A percentile compares a stretch with the other conserved stretches of the same genome.
Conservation (phyloP, 2,797 vertebrate species). For the Platyrinchus mystaceus region DNA sequence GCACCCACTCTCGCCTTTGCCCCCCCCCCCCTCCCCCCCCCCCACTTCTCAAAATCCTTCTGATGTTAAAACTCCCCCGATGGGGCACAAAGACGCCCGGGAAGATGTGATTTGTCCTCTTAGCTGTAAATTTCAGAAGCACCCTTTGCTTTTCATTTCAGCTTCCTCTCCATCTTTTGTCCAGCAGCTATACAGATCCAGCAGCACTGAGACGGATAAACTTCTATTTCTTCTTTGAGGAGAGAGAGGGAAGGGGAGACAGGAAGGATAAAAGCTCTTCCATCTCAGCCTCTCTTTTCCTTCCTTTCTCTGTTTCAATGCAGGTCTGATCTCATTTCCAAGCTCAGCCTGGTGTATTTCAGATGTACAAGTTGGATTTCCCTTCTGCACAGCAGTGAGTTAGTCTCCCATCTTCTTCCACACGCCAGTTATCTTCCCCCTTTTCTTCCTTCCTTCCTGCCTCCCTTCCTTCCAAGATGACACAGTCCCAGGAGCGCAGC, state of each 20-base stretch:
- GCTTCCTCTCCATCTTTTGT: constrained; percentile 60
- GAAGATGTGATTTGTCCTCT: constrained; percentile 35
- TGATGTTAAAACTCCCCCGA: constrained; percentile 48
- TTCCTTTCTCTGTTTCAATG: constrained; percentile 37
- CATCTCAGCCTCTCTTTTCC: constrained; percentile 9
- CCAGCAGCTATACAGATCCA: constrained; percentile 24
- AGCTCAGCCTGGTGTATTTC: constrained; percentile 23
- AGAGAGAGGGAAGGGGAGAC: background rate
- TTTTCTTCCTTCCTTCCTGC: constrained; percentile 39
- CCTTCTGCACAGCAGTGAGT: background rate
- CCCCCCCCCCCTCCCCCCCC: background rate
- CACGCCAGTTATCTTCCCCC: constrained; percentile 23
- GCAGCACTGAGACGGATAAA: constrained; percentile 19
- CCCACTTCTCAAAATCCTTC: constrained; percentile 22
- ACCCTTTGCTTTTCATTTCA: constrained; percentile 46
- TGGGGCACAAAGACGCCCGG: constrained; percentile 2
- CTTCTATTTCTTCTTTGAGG: constrained; percentile 57
- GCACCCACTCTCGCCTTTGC: constrained; percentile 28
- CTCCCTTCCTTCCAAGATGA: constrained; percentile 30
- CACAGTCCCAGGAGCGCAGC: constrained; percentile 25
- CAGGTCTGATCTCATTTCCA: constrained; percentile 49
- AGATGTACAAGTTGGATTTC: constrained; percentile 70
- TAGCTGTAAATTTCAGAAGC: constrained; percentile 41
- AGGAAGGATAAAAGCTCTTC: background rate
- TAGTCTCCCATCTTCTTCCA: constrained; percentile 40